Evolutionary conservation across 2,113 vertebrate species (phyloP).

Genomic region (Aythya baeri): DNA sequence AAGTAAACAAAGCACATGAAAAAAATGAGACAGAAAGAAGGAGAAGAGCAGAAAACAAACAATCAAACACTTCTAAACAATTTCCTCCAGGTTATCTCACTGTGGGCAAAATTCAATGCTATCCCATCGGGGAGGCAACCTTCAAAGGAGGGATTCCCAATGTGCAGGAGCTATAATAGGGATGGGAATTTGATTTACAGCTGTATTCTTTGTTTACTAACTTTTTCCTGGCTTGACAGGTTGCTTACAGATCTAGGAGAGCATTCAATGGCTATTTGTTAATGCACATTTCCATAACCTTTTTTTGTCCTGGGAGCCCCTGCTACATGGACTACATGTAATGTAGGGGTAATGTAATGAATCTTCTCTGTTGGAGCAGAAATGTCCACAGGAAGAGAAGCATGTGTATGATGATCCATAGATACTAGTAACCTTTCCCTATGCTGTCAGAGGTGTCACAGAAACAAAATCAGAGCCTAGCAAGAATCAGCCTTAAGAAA

Average conservation of each 20-base stretch:
- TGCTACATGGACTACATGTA: not conserved
- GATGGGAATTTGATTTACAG: not conserved
- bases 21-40: not conserved
- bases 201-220: not conserved
- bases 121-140: not conserved
- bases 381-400: not conserved
- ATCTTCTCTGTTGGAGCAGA: not conserved
- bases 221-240: not conserved
- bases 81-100: not conserved
- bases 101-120: not conserved
- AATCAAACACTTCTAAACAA: not conserved
- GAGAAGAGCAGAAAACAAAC: not conserved
- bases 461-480: not conserved
- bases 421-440: not conserved
- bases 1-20: not conserved
- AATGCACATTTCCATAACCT: not conserved
- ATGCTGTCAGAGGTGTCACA: not conserved
- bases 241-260: not conserved
- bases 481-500: not conserved
- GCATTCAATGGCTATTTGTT: not conserved
- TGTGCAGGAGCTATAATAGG: not conserved
- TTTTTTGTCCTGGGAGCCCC: not conserved
- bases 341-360: not conserved
- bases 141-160: not conserved
- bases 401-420: not conserved